Conservation (phyloP, 1,140 invertebrate genomes). For the Bacillus rossius region DNA sequence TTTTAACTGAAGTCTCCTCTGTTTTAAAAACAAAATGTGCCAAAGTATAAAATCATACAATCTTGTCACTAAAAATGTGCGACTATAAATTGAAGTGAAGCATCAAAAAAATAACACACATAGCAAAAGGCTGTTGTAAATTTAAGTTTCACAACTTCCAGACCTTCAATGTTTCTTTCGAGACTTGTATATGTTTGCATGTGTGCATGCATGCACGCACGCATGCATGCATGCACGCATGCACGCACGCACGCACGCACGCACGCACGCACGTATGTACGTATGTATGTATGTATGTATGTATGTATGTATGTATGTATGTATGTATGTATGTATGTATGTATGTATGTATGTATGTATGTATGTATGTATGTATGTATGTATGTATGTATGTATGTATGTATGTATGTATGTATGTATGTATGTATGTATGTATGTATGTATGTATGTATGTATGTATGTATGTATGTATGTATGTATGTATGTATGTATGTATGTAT, state of each 20-base stretch:
- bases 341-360: slow-evolving; percentile 5
- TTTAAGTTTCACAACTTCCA: too few relatives aligned
- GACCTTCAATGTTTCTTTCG: too few relatives aligned
- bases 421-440: slow-evolving; percentile 8
- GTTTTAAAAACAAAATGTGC: too few relatives aligned
- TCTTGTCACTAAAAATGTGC: too few relatives aligned
- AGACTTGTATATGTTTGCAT: slow-evolving; percentile 14
- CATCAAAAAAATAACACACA: too few relatives aligned
- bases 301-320: slow-evolving; percentile 12
- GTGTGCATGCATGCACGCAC: slow-evolving; percentile 9
- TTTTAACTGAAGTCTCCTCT: too few relatives aligned
- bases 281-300: slow-evolving; percentile 12
- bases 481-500: slow-evolving; percentile 11
- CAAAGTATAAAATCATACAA: too few relatives aligned
- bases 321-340: slow-evolving; percentile 12
- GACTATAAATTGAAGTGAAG: too few relatives aligned
- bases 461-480: slow-evolving; percentile 11
- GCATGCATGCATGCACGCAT: slow-evolving; percentile 9
- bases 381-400: slow-evolving; percentile 2
- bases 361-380: slow-evolving; percentile 6
- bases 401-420: slow-evolving; percentile 8
- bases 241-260: slow-evolving; percentile 6
- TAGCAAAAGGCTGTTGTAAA: too few relatives aligned
- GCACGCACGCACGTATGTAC: slow-evolving; percentile 8
- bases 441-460: slow-evolving; percentile 8